Base-by-base conservation (phyloP, 35 echinoderm and acorn worm species). In the Heliocidaris erythrogramma region DNA sequence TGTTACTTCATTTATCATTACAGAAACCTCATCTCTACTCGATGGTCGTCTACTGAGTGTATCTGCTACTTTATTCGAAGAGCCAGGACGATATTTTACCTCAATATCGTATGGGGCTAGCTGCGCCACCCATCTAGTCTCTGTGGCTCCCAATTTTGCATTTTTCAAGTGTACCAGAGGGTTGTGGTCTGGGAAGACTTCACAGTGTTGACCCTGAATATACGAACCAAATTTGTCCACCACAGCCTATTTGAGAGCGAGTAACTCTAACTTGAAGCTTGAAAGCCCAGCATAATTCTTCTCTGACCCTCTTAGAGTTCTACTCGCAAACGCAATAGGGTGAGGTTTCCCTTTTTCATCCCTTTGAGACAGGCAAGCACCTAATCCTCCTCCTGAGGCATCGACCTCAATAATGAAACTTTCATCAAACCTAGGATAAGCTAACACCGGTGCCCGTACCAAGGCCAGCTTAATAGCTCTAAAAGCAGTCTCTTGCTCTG, bases 71-170 rank as follows among this genome's bases (percentile, higher is more conserved):
- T 89, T 30, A 56, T 97, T 97, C 32, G 78, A 47, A n/a, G 60
- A n/a, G 4, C 96, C 96, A 30, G 86, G 86, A 47, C 93, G 71
- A 89, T 96, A 96, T 35, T 94, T 94, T 21, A 95, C 92, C 17
- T 95, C 93, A 5, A 94, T 48, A 10, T 96, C 49, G 30, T 91
- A 95, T 48, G 92, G 49, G 16, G 96, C 96, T 16, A 97, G 93
- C 48, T 97, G 94, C 3, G 96, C 92, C 14, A 95, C 92, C 96
- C 94, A 97, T 17, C 96, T 93, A 24, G 86, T 91, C 48, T 97
- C 96, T 2, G 94, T 97, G 35, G 94, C 96, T 29, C 94, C 96
- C 30, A 97, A 90, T 85, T 95, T 95, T 29, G 95, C 95, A 8
- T 78, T 48, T 50, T 60, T 49, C 11, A 96, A 30, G 59, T 96